Percentiles rank a stretch among this genome's conserved stretches.
Conservation (phyloP, 2,113 vertebrate species). For the Ceuthmochares aereus region DNA sequence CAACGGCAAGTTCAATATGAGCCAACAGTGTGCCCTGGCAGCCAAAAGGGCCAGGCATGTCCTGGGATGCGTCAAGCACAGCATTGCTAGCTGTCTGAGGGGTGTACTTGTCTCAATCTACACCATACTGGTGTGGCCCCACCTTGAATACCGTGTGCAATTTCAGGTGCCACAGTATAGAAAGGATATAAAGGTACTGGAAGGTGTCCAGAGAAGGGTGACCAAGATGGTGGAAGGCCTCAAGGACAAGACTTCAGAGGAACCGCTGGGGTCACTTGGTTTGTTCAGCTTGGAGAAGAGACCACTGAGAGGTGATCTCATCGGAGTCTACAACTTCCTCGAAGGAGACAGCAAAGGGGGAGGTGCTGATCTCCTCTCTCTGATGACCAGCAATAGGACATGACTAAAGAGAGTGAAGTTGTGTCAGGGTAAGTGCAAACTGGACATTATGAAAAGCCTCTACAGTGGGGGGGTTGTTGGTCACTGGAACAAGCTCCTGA, state of each 20-base stretch:
- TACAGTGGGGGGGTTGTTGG: rapidly evolving
- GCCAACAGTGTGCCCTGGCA: neutral
- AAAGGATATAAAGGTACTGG: neutral
- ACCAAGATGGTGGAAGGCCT: neutral
- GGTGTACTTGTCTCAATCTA: neutral
- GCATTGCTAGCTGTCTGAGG: rapidly evolving
- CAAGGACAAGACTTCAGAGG: rapidly evolving
- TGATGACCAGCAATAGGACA: rapidly evolving
- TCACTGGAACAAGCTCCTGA: neutral
- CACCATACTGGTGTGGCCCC: too few relatives aligned
- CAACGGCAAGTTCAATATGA: neutral
- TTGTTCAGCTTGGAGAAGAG: neutral
- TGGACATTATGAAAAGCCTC: neutral
- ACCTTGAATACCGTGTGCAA: neutral
- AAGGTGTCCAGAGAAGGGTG: neutral
- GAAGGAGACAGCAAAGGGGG: neutral
- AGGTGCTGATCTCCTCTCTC: neutral
- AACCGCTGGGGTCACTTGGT: neutral
- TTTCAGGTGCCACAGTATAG: rapidly evolving
- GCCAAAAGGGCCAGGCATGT: neutral
- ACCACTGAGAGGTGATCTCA: neutral
- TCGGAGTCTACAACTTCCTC: rapidly evolving
- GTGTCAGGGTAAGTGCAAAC: neutral
- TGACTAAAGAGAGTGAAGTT: neutral
- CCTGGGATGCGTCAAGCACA: neutral